Percentiles rank a stretch among this genome's conserved stretches.
Evolutionary conservation across 2,888 invertebrate genomes (phyloP).

Genomic region (Pollenia amentaria): DNA sequence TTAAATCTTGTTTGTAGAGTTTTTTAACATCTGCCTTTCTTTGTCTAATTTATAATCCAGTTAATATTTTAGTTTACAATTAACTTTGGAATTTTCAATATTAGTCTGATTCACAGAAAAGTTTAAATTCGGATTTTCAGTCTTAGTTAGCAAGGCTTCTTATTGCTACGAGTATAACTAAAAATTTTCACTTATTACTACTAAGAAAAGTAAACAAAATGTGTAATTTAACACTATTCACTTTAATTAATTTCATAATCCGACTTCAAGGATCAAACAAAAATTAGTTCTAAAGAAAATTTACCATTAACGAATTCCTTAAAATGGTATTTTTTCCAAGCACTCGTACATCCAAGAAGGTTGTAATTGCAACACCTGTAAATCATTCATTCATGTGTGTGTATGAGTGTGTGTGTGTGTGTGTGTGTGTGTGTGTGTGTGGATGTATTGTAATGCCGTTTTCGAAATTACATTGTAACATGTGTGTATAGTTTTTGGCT

Average conservation of each 20-base stretch:
- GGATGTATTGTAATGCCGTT: background rate
- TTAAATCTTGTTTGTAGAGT: no score
- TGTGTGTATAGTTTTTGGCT: conserved; percentile 45
- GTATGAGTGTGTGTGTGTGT: conserved; percentile 20
- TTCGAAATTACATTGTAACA: background rate
- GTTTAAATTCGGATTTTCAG: no score
- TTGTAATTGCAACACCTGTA: conserved; percentile 33
- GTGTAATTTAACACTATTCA: conserved; percentile 10
- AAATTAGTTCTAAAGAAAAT: conserved; percentile 4
- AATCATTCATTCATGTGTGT: background rate
- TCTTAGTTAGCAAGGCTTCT: no score
- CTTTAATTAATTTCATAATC: conserved; percentile 18
- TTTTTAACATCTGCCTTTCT: no score
- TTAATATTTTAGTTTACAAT: no score
- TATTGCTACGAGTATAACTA: no score
- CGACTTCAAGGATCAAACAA: conserved; percentile 10
- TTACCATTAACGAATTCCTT: background rate
- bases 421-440: background rate
- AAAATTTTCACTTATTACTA: no score
- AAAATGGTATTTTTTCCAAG: background rate
- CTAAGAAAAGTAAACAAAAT: background rate
- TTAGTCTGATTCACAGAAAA: no score
- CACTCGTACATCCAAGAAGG: background rate
- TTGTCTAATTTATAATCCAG: no score
- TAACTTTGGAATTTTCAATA: no score